These are phyloP conservation scores for Spinibarbus caldwelli DNA, from an alignment of 2,797 vertebrate genomes.

Conservation along the genomic window DNA sequence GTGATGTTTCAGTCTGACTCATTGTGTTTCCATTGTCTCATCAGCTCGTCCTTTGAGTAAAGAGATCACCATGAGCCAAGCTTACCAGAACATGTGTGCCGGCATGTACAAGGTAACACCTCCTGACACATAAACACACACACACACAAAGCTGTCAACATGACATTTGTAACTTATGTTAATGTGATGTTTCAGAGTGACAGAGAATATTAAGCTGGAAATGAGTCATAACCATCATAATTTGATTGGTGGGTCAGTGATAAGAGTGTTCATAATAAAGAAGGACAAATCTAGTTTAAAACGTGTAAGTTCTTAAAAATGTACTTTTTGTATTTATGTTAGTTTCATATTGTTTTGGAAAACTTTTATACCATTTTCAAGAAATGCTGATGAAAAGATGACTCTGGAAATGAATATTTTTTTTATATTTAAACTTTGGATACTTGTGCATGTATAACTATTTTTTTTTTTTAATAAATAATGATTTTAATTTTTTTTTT, in stretches of 20 bases:
- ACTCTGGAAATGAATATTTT: background rate
- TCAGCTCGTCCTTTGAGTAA: constrained; percentile 94
- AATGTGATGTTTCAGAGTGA: background rate
- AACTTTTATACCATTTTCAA: background rate
- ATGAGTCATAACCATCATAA: too few relatives aligned
- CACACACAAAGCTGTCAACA: background rate
- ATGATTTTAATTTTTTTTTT: too few relatives aligned
- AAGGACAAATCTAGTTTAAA: background rate
- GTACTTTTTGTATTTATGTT: background rate
- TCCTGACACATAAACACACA: background rate
- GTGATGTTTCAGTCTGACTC: background rate
- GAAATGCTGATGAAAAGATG: background rate
- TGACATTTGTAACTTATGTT: background rate
- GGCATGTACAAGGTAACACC: constrained; percentile 96
- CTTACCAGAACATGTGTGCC: constrained; percentile 99
- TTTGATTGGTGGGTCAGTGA: background rate
- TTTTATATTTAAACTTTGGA: background rate
- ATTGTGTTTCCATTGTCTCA: background rate
- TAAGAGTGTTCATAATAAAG: background rate
- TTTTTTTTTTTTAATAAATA: too few relatives aligned
- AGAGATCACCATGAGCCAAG: constrained; percentile 98
- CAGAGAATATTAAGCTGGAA: background rate
- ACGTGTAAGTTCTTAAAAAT: background rate
- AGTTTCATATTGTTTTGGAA: too few relatives aligned
- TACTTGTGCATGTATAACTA: background rate